Evolutionary conservation across 2,113 vertebrate species (phyloP).

Genomic region (Leucosticte australis): DNA sequence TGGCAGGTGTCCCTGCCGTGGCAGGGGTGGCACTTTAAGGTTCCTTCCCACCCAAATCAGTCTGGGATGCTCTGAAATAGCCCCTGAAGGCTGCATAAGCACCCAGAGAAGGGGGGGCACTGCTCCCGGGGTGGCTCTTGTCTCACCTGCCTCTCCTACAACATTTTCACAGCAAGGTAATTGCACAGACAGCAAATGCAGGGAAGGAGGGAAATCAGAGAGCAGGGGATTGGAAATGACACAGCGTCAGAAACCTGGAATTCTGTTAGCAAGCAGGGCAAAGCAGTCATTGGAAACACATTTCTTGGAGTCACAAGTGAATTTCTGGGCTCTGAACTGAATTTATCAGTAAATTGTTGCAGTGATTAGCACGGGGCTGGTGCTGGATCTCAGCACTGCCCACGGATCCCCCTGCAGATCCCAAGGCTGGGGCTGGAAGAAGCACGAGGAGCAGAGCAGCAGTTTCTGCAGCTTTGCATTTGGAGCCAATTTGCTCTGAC

Average conservation of each 20-base stretch:
- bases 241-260: background rate
- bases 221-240: background rate
- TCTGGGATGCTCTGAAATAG: background rate
- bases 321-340: background rate
- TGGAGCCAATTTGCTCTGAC: background rate
- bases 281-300: background rate
- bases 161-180: background rate
- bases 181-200: background rate
- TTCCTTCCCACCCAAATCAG: background rate
- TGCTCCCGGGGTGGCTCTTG: background rate
- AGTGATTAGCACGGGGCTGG: rapidly evolving
- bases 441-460: background rate
- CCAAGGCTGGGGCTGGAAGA: background rate
- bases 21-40: background rate
- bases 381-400: rapidly evolving
- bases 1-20: background rate
- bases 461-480: background rate
- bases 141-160: background rate
- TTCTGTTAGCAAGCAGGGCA: background rate
- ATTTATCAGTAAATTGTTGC: background rate
- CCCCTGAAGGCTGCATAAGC: background rate
- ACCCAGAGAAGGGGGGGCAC: background rate
- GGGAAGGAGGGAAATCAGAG: background rate
- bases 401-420: background rate
- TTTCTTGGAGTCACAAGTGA: background rate